Conservation (phyloP, 2,888 invertebrate genomes). For the Drosophila lutescens region DNA sequence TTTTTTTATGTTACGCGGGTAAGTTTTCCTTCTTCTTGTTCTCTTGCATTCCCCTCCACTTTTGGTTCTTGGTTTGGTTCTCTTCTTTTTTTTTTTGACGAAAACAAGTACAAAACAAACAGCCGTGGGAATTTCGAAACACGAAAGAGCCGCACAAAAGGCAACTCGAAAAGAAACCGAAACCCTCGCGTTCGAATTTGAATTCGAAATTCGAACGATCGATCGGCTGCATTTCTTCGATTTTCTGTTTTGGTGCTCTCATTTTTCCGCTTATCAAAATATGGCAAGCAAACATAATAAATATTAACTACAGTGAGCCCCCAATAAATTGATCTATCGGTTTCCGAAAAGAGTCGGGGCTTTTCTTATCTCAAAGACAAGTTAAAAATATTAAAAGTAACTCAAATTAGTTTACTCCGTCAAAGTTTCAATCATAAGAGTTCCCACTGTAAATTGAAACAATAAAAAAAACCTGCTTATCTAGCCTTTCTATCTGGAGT, state of each 20-base stretch:
- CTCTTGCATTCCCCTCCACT: conserved; percentile 19
- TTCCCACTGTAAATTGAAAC: background rate
- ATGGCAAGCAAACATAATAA: conserved; percentile 16
- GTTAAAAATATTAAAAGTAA: too few relatives aligned
- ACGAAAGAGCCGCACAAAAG: conserved; percentile 6
- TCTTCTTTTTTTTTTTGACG: conserved; percentile 41
- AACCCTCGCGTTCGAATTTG: conserved; percentile 13
- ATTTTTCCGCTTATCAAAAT: conserved; percentile 22
- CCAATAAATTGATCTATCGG: background rate
- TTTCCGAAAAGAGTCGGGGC: too few relatives aligned
- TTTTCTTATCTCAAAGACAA: too few relatives aligned
- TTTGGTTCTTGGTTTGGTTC: background rate
- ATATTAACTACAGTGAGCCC: background rate
- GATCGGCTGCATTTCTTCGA: conserved; percentile 17
- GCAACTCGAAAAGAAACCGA: background rate
- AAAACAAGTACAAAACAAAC: conserved; percentile 71
- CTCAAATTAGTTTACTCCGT: background rate
- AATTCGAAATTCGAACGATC: conserved; percentile 19
- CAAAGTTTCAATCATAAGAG: background rate
- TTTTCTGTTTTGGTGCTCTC: conserved; percentile 23
- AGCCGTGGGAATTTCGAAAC: conserved; percentile 67
- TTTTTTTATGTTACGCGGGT: conserved; percentile 75
- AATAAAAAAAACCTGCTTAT: conserved; percentile 7
- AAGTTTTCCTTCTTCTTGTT: conserved; percentile 47
- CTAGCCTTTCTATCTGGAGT: conserved; percentile 7